A percentile compares a stretch with the other conserved stretches of the same genome.
Evolutionary conservation across 2,113 vertebrate species (phyloP).

Genomic region (Chionomys nivalis): DNA sequence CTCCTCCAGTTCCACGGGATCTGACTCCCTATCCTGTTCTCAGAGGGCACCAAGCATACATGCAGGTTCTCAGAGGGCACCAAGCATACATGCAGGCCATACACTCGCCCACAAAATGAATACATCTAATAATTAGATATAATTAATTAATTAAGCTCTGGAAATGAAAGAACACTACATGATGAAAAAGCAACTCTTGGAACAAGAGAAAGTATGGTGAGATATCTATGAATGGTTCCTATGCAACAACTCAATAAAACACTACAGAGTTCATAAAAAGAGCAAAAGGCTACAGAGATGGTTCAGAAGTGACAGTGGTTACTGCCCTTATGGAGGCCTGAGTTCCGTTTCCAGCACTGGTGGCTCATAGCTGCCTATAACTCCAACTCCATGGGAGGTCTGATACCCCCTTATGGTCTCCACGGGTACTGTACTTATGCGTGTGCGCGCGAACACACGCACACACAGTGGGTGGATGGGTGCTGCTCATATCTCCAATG

Average conservation of each 20-base stretch:
- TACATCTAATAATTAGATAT: neutral
- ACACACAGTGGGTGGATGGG: no score
- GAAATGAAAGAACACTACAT: neutral
- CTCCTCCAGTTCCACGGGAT: neutral
- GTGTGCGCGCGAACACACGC: no score
- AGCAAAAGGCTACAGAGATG: neutral
- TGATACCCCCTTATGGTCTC: neutral
- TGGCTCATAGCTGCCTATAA: neutral
- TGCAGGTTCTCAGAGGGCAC: neutral
- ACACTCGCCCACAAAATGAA: neutral
- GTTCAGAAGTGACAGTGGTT: neutral
- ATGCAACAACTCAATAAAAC: neutral
- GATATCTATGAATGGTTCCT: neutral
- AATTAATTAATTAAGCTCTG: neutral
- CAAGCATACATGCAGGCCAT: neutral
- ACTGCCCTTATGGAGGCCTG: neutral
- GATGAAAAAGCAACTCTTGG: neutral
- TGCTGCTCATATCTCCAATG: neutral
- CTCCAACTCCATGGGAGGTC: neutral
- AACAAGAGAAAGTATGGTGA: neutral
- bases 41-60: no score
- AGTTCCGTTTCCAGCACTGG: neutral
- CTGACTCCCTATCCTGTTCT: neutral
- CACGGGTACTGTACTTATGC: neutral
- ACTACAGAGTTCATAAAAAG: neutral